These are phyloP conservation scores for Odocoileus virginianus DNA, from an alignment of 2,113 vertebrate species.

Conservation along the genomic window DNA sequence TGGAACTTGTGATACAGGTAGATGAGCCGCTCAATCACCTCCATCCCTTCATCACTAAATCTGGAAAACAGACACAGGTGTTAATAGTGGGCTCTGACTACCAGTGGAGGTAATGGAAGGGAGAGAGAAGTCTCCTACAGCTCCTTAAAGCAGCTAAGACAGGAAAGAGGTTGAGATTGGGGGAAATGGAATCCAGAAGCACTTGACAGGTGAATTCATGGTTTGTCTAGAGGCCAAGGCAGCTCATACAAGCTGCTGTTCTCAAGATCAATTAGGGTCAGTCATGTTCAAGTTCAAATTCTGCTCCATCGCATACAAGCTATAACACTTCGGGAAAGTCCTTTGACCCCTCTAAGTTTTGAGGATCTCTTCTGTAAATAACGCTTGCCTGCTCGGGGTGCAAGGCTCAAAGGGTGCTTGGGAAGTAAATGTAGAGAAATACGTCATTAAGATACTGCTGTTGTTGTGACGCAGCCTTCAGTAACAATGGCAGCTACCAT, in stretches of 20 bases:
- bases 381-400: neutral
- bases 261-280: neutral
- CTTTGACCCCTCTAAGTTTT: neutral
- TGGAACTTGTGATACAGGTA: conserved; percentile 97
- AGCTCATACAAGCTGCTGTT: neutral
- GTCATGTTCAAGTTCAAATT: conserved; percentile 8
- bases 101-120: neutral
- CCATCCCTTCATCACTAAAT: conserved; percentile 98
- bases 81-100: neutral
- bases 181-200: neutral
- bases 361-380: neutral
- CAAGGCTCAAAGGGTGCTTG: neutral
- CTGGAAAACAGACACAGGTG: conserved; percentile 64
- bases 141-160: neutral
- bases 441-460: neutral
- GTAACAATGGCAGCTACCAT: neutral
- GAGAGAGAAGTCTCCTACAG: neutral
- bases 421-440: neutral
- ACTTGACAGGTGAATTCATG: neutral
- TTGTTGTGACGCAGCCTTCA: neutral
- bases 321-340: neutral
- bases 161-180: neutral
- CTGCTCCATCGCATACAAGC: neutral
- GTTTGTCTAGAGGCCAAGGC: neutral
- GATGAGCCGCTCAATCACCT: conserved; percentile 97